Percentiles rank a stretch among this genome's conserved stretches.
Conservation (phyloP, 92 coral and sea anemone species). For the Muricea muricata region DNA sequence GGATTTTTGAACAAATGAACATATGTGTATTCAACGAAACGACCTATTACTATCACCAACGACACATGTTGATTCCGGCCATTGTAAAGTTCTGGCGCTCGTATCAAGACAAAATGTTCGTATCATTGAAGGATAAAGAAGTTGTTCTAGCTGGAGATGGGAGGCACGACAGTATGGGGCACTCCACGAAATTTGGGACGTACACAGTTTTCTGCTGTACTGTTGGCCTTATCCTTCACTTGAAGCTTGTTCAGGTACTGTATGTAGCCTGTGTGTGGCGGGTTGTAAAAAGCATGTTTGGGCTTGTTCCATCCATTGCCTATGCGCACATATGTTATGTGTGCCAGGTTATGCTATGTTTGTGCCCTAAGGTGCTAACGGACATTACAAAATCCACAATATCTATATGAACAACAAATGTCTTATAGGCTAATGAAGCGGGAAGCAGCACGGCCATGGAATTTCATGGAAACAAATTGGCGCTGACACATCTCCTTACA, state of each 20-base stretch:
- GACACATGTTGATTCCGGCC: slow-evolving; percentile 65
- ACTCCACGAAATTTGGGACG: background rate
- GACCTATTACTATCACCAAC: slow-evolving; percentile 66
- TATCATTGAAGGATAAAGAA: slow-evolving; percentile 41
- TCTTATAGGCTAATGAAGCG: slow-evolving; percentile 73
- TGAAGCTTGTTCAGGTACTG: too few relatives aligned
- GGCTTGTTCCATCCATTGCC: slow-evolving; percentile 38
- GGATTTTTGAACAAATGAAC: slow-evolving; percentile 66
- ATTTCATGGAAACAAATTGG: slow-evolving; percentile 66
- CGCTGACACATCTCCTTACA: slow-evolving; percentile 54
- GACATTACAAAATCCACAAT: too few relatives aligned
- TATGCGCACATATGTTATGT: too few relatives aligned
- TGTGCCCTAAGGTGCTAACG: too few relatives aligned
- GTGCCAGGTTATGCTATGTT: too few relatives aligned
- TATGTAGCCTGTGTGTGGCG: too few relatives aligned
- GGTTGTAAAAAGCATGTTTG: slow-evolving; percentile 66
- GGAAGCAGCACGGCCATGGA: slow-evolving; percentile 78
- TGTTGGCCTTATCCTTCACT: background rate
- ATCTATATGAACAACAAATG: too few relatives aligned
- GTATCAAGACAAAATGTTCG: slow-evolving; percentile 52
- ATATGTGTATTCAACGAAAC: slow-evolving; percentile 52
- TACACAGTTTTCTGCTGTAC: background rate
- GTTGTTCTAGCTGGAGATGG: slow-evolving; percentile 71
- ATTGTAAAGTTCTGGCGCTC: slow-evolving; percentile 52
- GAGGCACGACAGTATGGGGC: slow-evolving; percentile 60